phyloP scores from a whole-genome alignment of 2,888 invertebrate genomes.

The Mamestra brassicae region DNA sequence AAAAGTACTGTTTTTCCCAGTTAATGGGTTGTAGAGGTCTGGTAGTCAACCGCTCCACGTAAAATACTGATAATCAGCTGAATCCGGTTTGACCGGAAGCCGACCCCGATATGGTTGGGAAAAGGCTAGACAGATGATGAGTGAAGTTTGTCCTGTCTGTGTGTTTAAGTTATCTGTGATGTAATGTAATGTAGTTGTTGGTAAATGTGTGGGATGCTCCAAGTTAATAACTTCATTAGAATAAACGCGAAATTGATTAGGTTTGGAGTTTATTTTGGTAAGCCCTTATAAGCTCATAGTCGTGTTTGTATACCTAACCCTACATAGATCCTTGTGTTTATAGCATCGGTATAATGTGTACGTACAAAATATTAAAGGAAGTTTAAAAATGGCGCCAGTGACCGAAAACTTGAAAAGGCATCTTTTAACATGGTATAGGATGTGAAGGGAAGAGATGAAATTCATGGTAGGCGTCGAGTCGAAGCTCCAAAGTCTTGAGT shows the following conservation, averaged over 20 bases:
- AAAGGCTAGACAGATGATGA: background rate
- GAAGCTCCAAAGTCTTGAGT: too few species aligned
- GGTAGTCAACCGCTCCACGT: too few species aligned
- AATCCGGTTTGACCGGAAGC: too few species aligned
- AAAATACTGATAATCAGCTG: too few species aligned
- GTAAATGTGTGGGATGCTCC: constrained; percentile 11
- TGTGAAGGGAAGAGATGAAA: background rate
- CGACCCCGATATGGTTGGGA: too few species aligned
- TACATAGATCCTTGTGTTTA: background rate
- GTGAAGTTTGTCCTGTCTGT: constrained; percentile 24
- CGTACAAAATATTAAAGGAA: background rate
- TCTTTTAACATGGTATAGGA: background rate
- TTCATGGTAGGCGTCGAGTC: too few species aligned
- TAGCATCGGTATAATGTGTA: background rate
- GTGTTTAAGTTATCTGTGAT: constrained; percentile 31
- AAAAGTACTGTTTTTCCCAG: too few species aligned
- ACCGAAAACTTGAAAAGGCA: background rate
- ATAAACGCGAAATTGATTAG: background rate
- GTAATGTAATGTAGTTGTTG: too few species aligned
- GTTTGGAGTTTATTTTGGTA: background rate
- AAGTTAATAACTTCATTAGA: constrained; percentile 13
- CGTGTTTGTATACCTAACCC: too few species aligned
- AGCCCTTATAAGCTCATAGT: background rate
- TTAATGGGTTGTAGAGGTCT: too few species aligned
- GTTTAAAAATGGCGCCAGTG: background rate